Evolutionary conservation across 2,797 vertebrate species (phyloP).

Genomic region (Helarctos malayanus): DNA sequence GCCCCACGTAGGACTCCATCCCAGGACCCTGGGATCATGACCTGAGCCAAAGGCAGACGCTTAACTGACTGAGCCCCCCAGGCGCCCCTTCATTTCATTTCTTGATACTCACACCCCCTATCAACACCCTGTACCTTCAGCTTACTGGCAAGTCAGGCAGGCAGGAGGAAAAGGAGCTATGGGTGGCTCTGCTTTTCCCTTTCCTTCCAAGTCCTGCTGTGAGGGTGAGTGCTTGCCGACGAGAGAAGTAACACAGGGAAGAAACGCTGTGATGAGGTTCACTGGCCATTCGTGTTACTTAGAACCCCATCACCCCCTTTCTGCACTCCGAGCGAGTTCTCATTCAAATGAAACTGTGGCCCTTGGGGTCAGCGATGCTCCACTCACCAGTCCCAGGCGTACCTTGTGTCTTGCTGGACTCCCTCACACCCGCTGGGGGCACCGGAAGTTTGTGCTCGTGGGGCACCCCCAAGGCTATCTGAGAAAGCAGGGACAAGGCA

Average conservation of each 20-base stretch:
- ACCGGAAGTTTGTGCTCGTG: neutral
- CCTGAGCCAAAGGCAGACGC: too few relatives aligned
- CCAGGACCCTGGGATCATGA: too few relatives aligned
- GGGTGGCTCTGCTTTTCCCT: neutral
- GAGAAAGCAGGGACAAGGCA: neutral
- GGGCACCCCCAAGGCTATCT: too few relatives aligned
- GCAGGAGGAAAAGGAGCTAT: neutral
- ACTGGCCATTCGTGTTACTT: neutral
- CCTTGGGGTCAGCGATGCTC: fast-evolving
- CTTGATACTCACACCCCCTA: neutral
- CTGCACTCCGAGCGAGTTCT: neutral
- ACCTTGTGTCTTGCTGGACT: neutral
- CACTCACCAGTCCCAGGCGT: neutral
- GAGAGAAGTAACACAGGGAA: neutral
- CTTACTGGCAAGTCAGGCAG: neutral
- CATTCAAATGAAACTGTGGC: neutral
- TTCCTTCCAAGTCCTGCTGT: neutral
- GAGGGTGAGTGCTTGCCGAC: neutral
- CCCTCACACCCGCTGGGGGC: fast-evolving
- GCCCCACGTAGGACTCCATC: too few relatives aligned
- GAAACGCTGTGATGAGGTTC: neutral
- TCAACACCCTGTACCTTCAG: neutral
- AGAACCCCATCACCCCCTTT: neutral
- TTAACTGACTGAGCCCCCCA: too few relatives aligned
- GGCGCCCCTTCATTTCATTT: too few relatives aligned